Evolutionary conservation across 2,888 invertebrate genomes (phyloP), one percentile per base, ranked within the genome.

Genomic region (Syrphus vitripennis): DNA sequence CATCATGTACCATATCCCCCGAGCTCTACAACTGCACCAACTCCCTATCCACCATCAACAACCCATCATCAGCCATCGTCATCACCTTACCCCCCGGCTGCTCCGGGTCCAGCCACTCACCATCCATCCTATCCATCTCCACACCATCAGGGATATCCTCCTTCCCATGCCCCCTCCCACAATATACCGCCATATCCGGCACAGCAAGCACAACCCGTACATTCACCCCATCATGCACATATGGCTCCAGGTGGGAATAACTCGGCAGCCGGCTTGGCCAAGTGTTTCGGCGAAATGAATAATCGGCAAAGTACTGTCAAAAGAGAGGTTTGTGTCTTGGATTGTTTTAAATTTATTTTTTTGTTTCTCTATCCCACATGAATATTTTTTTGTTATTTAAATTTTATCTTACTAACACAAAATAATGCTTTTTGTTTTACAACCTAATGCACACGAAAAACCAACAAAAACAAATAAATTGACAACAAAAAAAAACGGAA

Each of bases 321-420:
- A 70, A 91, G 89, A 90, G 91, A 91, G 91, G 91, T 92, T 91
- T 90, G 91, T 92, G 88, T 89, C 87, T 86, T 72, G 59, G 78
- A 76, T 77, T 74, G 63, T 75, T 50, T 26, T 65, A 16, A 31
- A n/a, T 5, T 63, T 71, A 67, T 70, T 42, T 45, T 37, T 59
- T 21, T 14, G 19, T 61, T 72, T 59, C 12, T 50, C 7, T 61
- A 67, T 16, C 14, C 45, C 24, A 65, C n/a, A 69, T 26, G 2
- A 34, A 21, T 34, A 14, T 34, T 34, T 26, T n/a, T 59, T 77
- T 63, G 67, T 77, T 7, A 50, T 48, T 53, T 71, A 21, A 31
- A 24, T 50, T 29, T 55, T 45, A 59, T 71, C 10, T n/a, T 80
- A 72, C 72, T 72, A 75, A 83, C 61, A 61, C 19, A 71, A 57